phyloP scores from a whole-genome alignment of 2,113 vertebrate genomes.

The Apeltes quadracus region DNA sequence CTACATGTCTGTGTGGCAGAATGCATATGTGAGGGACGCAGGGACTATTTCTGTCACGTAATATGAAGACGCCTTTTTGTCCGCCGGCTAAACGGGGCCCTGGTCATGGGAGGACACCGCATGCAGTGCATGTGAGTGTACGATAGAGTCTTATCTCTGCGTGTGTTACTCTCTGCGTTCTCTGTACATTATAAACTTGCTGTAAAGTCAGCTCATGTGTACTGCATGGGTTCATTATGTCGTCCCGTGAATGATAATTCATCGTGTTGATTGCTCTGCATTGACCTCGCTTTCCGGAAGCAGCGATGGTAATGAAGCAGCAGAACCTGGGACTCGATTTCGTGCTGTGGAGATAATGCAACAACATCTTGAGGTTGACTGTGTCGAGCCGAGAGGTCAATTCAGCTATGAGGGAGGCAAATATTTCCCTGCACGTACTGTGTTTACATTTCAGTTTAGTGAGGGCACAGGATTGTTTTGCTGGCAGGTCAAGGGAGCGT shows the following conservation, averaged over 20 bases:
- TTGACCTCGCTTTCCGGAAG: conserved; percentile 11
- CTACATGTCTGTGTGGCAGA: conserved; percentile 38
- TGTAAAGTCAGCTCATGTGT: conserved; percentile 13
- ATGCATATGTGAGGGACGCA: conserved; percentile 29
- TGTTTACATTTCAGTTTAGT: conserved; percentile 59
- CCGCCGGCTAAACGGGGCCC: conserved; percentile 14
- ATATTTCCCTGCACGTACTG: conserved; percentile 54
- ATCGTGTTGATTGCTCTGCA: conserved; percentile 20
- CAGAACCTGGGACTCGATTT: conserved; percentile 38
- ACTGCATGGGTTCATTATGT: background rate
- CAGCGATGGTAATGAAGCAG: conserved; percentile 24
- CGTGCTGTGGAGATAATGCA: conserved; percentile 48
- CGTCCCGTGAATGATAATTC: conserved; percentile 5
- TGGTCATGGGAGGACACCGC: conserved; percentile 40
- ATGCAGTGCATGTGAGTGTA: background rate
- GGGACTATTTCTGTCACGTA: conserved; percentile 67
- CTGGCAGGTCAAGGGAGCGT: conserved; percentile 49
- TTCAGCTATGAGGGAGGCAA: conserved; percentile 52
- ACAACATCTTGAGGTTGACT: conserved; percentile 46
- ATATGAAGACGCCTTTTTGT: conserved; percentile 61
- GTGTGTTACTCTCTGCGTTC: conserved; percentile 13
- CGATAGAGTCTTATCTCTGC: conserved; percentile 23
- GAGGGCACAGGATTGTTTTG: conserved; percentile 37
- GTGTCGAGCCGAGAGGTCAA: conserved; percentile 48
- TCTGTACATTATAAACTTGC: conserved; percentile 28